phyloP scores from a whole-genome alignment of 2,888 invertebrate species.

The Axea sp. region DNA sequence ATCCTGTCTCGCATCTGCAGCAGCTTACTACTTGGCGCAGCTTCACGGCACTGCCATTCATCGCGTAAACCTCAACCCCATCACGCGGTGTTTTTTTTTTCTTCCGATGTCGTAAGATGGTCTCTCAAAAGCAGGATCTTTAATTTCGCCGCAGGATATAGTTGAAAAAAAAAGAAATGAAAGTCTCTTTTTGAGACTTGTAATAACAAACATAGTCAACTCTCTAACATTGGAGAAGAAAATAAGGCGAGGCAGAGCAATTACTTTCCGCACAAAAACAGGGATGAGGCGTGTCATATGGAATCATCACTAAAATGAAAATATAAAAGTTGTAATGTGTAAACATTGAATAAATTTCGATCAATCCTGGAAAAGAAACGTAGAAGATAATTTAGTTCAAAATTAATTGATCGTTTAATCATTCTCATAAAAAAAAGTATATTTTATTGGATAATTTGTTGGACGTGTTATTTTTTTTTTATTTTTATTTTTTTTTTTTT shows the following conservation, averaged over 20 bases:
- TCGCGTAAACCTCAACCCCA: conserved; percentile 35
- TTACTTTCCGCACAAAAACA: conserved; percentile 16
- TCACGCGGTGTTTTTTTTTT: conserved; percentile 34
- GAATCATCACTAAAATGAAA: conserved; percentile 27
- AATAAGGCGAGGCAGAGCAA: conserved; percentile 44
- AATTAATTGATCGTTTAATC: not conserved
- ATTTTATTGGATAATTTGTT: too few species aligned
- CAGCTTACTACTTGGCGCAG: conserved; percentile 41
- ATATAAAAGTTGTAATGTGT: conserved; percentile 14
- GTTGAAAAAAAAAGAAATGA: conserved; percentile 44
- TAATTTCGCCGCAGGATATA: conserved; percentile 65
- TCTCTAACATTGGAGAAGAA: conserved; percentile 43
- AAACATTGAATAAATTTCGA: conserved; percentile 18
- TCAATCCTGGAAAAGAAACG: not conserved
- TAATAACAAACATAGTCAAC: conserved; percentile 41
- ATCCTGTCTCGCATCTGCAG: conserved; percentile 19
- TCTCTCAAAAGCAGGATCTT: conserved; percentile 62
- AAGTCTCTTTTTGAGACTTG: conserved; percentile 48
- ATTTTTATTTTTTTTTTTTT: too few species aligned
- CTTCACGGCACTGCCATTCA: conserved; percentile 39
- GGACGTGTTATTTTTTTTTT: too few species aligned
- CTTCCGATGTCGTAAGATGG: conserved; percentile 44
- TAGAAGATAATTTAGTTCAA: not conserved
- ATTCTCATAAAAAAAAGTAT: not conserved
- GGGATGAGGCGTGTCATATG: conserved; percentile 7